Percentiles rank a stretch among this genome's conserved stretches.
These are phyloP conservation scores for Thaleichthys pacificus DNA, from an alignment of 2,797 vertebrate genomes.

Conservation along the genomic window DNA sequence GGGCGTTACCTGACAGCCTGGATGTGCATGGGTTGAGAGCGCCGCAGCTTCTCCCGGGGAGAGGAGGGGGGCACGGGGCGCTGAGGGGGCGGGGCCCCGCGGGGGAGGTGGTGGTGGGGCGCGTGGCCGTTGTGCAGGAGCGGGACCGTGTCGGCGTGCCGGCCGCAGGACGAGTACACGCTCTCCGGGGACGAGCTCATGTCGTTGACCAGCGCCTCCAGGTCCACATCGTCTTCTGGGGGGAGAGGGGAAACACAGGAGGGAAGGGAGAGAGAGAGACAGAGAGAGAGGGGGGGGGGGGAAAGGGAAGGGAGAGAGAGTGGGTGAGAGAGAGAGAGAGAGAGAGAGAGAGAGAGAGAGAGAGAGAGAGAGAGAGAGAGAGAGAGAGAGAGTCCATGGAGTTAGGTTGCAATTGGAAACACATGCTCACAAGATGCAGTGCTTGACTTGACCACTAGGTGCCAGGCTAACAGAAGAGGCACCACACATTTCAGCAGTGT, in stretches of 20 bases:
- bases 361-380: not conserved
- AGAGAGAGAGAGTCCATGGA: not conserved
- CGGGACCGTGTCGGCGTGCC: constrained; percentile 81
- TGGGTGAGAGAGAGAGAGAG: not conserved
- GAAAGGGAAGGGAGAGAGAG: not conserved
- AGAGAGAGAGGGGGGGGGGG: not conserved
- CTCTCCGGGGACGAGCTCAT: constrained; percentile 93
- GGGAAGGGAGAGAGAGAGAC: not conserved
- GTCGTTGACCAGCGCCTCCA: constrained; percentile 92
- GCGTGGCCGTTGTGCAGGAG: constrained; percentile 81
- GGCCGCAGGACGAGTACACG: constrained; percentile 75
- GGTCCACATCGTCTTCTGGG: constrained; percentile 90
- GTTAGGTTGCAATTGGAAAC: not conserved
- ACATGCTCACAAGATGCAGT: not conserved
- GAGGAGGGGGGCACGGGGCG: constrained; percentile 48
- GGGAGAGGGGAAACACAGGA: not conserved
- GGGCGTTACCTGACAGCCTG: constrained; percentile 86
- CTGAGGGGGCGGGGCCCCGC: constrained; percentile 57
- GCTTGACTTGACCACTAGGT: not conserved
- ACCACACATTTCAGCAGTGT: not conserved
- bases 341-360: not conserved
- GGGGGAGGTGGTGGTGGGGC: constrained; percentile 28
- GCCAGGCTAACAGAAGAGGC: not conserved
- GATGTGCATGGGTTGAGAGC: constrained; percentile 94
- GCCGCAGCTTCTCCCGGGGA: constrained; percentile 74